Conservation (phyloP, 2,797 vertebrate genomes). For the Coendou prehensilis region DNA sequence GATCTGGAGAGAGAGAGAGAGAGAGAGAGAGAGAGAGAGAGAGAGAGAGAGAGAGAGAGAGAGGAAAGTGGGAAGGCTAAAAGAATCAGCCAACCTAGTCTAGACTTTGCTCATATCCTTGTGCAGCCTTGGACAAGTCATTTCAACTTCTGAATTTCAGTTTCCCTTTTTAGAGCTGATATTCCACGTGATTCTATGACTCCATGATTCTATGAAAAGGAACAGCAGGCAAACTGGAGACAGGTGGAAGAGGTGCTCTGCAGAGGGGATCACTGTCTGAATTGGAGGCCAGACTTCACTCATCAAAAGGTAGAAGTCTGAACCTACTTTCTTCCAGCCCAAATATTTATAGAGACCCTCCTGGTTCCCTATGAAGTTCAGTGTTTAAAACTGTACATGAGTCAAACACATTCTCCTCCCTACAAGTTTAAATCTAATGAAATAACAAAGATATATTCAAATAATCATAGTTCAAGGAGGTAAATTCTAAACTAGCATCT, state of each 20-base stretch:
- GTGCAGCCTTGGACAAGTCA: background rate
- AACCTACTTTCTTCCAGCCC: background rate
- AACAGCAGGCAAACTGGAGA: background rate
- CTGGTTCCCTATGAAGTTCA: too few species aligned
- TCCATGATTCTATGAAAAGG: background rate
- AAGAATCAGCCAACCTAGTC: background rate
- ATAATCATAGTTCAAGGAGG: background rate
- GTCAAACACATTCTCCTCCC: background rate
- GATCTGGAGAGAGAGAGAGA: background rate
- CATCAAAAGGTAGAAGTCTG: background rate
- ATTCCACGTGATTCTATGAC: background rate
- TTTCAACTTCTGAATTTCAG: background rate
- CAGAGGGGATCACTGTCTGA: background rate
- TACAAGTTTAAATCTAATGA: constrained; percentile 34
- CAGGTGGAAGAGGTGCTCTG: background rate
- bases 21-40: background rate
- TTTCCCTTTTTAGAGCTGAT: background rate
- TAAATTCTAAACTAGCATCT: constrained; percentile 30
- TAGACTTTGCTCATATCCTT: background rate
- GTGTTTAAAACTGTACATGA: background rate
- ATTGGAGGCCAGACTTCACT: background rate
- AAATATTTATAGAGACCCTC: background rate
- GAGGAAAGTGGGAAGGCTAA: background rate
- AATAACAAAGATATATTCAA: background rate
- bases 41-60: background rate